Percentiles rank a stretch among this genome's conserved stretches.
phyloP scores from a whole-genome alignment of 1,140 invertebrate species.

The Chrysomallon squamiferum region DNA sequence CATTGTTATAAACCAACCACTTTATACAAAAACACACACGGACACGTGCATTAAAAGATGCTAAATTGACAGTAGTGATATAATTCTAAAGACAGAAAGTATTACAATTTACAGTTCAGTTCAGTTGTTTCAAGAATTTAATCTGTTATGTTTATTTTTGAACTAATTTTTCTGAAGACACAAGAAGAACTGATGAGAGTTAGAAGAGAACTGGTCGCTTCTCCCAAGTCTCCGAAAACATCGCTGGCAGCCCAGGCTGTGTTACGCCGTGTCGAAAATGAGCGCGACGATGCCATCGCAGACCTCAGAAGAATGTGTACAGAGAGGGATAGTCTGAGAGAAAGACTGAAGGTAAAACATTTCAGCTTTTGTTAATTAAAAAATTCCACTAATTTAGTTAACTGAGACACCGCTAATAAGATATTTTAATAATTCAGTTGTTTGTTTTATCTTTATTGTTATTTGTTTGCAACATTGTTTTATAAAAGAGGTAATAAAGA shows the following conservation, averaged over 20 bases:
- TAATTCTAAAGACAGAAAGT: too few species aligned
- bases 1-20: too few species aligned
- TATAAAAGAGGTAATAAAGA: too few species aligned
- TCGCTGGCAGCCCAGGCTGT: constrained; percentile 63
- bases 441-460: neutral
- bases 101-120: too few species aligned
- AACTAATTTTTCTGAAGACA: constrained; percentile 43
- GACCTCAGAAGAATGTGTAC: constrained; percentile 57
- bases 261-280: constrained; percentile 60
- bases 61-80: too few species aligned
- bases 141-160: too few species aligned
- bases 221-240: constrained; percentile 58
- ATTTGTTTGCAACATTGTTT: neutral
- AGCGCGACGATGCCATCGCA: constrained; percentile 58
- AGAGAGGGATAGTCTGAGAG: constrained; percentile 61
- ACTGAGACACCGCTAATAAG: too few species aligned
- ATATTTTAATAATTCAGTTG: neutral
- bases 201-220: constrained; percentile 54
- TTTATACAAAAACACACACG: too few species aligned
- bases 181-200: constrained; percentile 58
- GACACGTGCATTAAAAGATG: too few species aligned
- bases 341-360: constrained; percentile 56
- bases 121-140: too few species aligned
- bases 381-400: too few species aligned
- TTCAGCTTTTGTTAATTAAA: neutral